A percentile compares a stretch with the other conserved stretches of the same genome.
Evolutionary conservation across 2,888 invertebrate species (phyloP).

Genomic region (Temnothorax ravouxi): DNA sequence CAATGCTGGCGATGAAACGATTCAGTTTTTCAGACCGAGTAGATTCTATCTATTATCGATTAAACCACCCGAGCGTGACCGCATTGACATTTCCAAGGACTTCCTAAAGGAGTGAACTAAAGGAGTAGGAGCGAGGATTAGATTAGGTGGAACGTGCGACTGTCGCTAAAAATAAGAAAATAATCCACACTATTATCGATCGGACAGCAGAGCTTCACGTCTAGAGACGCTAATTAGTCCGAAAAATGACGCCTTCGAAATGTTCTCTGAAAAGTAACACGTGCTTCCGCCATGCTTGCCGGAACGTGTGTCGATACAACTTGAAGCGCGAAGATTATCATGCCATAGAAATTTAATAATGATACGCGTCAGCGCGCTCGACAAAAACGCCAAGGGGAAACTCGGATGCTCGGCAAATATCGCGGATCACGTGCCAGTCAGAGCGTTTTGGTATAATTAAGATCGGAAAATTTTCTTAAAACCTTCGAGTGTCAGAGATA

Average conservation of each 20-base stretch:
- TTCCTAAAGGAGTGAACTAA: slow-evolving; percentile 54
- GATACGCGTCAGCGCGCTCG: not conserved
- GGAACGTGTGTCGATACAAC: not conserved
- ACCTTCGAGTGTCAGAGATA: not conserved
- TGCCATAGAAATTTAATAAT: slow-evolving; percentile 8
- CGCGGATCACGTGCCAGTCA: not conserved
- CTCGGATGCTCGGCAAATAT: not conserved
- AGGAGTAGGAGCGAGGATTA: slow-evolving; percentile 39
- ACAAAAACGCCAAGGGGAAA: not conserved
- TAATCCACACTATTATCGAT: slow-evolving; percentile 26
- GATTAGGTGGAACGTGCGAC: slow-evolving; percentile 42
- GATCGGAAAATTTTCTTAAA: slow-evolving; percentile 24
- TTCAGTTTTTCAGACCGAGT: slow-evolving; percentile 29
- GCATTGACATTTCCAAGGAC: slow-evolving; percentile 66
- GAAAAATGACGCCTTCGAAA: not conserved
- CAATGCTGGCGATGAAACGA: slow-evolving; percentile 17
- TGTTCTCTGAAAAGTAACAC: not conserved
- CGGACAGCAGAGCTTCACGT: not conserved
- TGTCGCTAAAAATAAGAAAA: slow-evolving; percentile 48
- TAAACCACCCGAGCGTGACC: slow-evolving; percentile 64
- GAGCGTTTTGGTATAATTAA: slow-evolving; percentile 15
- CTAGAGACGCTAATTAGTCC: not conserved
- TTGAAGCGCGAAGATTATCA: slow-evolving; percentile 5
- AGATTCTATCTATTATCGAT: slow-evolving; percentile 56
- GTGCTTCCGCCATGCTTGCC: not conserved